phyloP scores from a whole-genome alignment of 2,113 vertebrate genomes.

The Calonectris borealis region DNA sequence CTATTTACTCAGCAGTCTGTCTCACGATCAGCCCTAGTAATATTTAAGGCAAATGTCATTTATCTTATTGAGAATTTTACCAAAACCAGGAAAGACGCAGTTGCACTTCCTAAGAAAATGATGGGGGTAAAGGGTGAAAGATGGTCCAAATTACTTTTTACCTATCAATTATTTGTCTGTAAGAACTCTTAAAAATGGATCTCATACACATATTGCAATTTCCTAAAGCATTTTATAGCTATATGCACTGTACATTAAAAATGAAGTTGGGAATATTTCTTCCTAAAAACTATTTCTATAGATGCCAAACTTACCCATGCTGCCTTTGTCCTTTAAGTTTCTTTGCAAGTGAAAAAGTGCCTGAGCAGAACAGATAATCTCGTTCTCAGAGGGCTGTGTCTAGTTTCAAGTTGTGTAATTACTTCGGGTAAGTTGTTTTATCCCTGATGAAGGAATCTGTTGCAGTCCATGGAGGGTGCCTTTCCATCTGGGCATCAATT shows the following conservation, averaged over 20 bases:
- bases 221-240: background rate
- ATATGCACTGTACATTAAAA: background rate
- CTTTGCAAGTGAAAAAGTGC: background rate
- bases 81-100: background rate
- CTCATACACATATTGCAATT: background rate
- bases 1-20: background rate
- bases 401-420: background rate
- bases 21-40: background rate
- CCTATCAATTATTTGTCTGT: background rate
- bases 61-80: background rate
- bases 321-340: background rate
- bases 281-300: background rate
- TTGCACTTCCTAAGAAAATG: background rate
- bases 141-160: background rate
- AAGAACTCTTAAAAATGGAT: background rate
- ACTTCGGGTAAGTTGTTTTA: background rate
- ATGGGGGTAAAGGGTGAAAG: background rate
- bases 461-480: background rate
- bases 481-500: slow-evolving; percentile 23
- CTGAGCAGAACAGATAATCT: background rate
- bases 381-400: background rate
- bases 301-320: background rate
- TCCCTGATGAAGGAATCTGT: background rate
- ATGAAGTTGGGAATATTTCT: background rate
- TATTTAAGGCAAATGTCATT: background rate